phyloP scores from a whole-genome alignment of 2,113 vertebrate species.

The Chaetodon auriga region DNA sequence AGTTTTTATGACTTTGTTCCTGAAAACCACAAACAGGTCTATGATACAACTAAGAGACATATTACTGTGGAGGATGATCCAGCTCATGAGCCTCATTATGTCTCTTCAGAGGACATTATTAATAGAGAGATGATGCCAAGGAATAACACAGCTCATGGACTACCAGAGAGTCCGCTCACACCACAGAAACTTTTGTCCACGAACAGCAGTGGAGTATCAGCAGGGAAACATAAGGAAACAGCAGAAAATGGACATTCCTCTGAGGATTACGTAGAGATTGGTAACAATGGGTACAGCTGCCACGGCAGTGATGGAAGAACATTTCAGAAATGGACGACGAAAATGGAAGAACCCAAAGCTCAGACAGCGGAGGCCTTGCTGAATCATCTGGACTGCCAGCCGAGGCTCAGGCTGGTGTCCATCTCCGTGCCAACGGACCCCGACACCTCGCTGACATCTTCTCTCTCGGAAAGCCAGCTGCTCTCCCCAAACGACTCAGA shows the following conservation, averaged over 20 bases:
- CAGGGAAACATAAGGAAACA: constrained; percentile 43
- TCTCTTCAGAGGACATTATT: constrained; percentile 72
- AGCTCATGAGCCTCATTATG: constrained; percentile 64
- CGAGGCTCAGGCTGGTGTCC: constrained; percentile 72
- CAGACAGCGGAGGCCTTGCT: constrained; percentile 21
- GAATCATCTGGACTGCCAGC: constrained; percentile 57
- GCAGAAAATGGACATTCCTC: constrained; percentile 61
- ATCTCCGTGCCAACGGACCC: constrained; percentile 73
- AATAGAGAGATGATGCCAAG: constrained; percentile 43
- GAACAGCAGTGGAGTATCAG: constrained; percentile 17
- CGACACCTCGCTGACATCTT: constrained; percentile 64
- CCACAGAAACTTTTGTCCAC: constrained; percentile 12
- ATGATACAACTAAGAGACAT: constrained; percentile 25
- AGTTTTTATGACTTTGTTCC: constrained; percentile 35
- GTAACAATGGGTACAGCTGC: constrained; percentile 24
- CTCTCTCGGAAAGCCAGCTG: constrained; percentile 68
- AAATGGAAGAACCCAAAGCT: constrained; percentile 29
- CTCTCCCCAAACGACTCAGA: constrained; percentile 63
- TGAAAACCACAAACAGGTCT: constrained; percentile 30
- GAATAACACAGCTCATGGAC: constrained; percentile 24
- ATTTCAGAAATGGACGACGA: constrained; percentile 38
- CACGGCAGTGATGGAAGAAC: constrained; percentile 9
- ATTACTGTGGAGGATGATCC: background rate
- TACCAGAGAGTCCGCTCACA: background rate
- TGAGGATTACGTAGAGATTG: constrained; percentile 60